Conservation (phyloP, 2,797 vertebrate genomes). For the Sarcoramphus papa region DNA sequence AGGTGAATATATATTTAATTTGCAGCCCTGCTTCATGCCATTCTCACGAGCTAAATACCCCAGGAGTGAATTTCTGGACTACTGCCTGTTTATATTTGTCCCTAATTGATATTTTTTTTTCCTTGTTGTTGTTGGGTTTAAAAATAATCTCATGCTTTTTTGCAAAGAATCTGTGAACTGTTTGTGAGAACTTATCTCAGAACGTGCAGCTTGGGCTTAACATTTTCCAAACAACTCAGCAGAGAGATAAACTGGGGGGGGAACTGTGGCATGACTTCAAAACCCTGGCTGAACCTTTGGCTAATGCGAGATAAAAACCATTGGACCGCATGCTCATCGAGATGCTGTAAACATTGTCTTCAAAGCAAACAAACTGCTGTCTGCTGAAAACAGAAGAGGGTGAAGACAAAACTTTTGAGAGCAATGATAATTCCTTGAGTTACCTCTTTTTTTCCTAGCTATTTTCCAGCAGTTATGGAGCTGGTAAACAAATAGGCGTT, state of each 20-base stretch:
- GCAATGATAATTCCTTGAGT: neutral
- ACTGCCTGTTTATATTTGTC: neutral
- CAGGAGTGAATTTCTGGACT: neutral
- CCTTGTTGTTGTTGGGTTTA: neutral
- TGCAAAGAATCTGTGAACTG: neutral
- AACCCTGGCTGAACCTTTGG: neutral
- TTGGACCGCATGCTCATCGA: neutral
- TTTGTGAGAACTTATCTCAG: neutral
- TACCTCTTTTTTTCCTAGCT: neutral
- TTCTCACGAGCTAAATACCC: neutral
- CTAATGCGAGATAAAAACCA: neutral
- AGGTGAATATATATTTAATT: neutral
- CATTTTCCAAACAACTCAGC: constrained; percentile 30
- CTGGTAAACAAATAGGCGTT: neutral
- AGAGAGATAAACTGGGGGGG: neutral
- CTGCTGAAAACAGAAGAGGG: neutral
- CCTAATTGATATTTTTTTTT: neutral
- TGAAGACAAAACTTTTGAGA: neutral
- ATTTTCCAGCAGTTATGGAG: neutral
- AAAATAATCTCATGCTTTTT: neutral
- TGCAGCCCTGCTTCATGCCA: neutral
- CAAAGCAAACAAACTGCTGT: neutral
- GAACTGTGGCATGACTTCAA: neutral
- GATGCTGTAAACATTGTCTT: neutral
- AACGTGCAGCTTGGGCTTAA: neutral